A percentile compares a stretch with the other conserved stretches of the same genome.
Evolutionary conservation across 2,888 invertebrate species (phyloP).

Genomic region (Eristalis intricaria): DNA sequence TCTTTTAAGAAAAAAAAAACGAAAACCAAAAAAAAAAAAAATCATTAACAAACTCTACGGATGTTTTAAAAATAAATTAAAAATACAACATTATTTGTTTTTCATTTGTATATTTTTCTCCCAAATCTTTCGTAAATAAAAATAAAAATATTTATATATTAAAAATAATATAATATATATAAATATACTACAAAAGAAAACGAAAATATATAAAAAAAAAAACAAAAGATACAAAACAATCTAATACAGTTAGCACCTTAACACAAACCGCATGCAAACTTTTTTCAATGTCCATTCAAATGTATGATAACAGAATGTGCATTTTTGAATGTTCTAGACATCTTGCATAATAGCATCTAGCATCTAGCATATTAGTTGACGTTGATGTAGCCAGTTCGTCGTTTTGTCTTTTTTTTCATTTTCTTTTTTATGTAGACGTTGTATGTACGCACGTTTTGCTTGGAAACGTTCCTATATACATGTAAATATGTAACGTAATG

Average conservation of each 20-base stretch:
- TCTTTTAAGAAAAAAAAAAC: background rate
- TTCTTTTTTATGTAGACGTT: conserved; percentile 31
- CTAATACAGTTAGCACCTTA: conserved; percentile 57
- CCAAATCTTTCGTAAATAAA: conserved; percentile 56
- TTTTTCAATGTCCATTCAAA: conserved; percentile 51
- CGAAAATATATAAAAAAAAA: conserved; percentile 27
- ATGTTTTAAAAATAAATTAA: conserved; percentile 3
- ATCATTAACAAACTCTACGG: background rate
- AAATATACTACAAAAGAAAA: conserved; percentile 30
- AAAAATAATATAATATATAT: background rate
- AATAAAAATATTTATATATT: conserved; percentile 2
- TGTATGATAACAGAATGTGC: conserved; percentile 46
- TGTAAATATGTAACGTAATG: conserved; percentile 38
- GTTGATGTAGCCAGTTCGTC: conserved; percentile 44
- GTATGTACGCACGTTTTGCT: conserved; percentile 65
- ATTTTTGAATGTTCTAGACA: conserved; percentile 59
- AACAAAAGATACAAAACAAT: conserved; percentile 44
- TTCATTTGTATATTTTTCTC: conserved; percentile 61
- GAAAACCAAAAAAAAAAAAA: background rate
- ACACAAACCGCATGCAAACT: conserved; percentile 66
- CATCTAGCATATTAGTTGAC: conserved; percentile 36
- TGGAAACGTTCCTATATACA: conserved; percentile 42
- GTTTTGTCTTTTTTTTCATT: background rate
- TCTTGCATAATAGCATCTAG: conserved; percentile 37
- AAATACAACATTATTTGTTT: conserved; percentile 54